Evolutionary conservation across 2,797 vertebrate genomes (phyloP), one percentile per base, ranked within the genome.

Genomic region (Anomalospiza imberbis): DNA sequence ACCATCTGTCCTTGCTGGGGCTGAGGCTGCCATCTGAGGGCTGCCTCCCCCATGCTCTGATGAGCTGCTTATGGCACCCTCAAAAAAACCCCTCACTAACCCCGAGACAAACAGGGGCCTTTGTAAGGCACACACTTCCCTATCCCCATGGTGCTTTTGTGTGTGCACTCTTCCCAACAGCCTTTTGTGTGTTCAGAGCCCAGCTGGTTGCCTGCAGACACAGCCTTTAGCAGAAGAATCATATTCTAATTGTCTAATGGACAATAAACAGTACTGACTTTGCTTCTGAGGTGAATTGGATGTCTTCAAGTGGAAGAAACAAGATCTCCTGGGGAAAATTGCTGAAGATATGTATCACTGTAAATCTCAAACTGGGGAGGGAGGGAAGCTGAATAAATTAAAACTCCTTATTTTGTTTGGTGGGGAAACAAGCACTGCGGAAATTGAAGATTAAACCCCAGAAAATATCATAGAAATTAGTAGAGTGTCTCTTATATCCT

Each of bases 1-100:
- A 36, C 98, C 98, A 97, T 98, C 98, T 98, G 98, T 91, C 96
- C 85, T 42, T 29, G n/a, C 42, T 40, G 36, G 93, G 94, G 78
- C 88, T 93, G 95, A 89, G 0, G 61, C 96, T 95, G 97, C 96
- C 93, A 73, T 91, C 92, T 76, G 95, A 97, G 93, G 55, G 67
- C 81, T 93, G 85, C 92, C 68, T 92, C 85, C 89, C 83, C 91
- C n/a, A 25, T 66, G 96, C 89, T 91, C 85, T 95, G 74, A 72
- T 71, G 62, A 96, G 87, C 91, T 61, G 87, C 71, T 90, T 74
- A 18, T 7, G 67, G 86, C 85, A 92, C 91, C 93, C 93, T 78
- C 62, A 36, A 60, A 65, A n/a, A 13, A 3, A 9, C 65, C 40
- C 53, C 40, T n/a, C 57, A 38, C 24, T 70, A 75, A 57, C 50